phyloP scores from a whole-genome alignment of 2,113 vertebrate species.

The Hydrolagus affinis region DNA sequence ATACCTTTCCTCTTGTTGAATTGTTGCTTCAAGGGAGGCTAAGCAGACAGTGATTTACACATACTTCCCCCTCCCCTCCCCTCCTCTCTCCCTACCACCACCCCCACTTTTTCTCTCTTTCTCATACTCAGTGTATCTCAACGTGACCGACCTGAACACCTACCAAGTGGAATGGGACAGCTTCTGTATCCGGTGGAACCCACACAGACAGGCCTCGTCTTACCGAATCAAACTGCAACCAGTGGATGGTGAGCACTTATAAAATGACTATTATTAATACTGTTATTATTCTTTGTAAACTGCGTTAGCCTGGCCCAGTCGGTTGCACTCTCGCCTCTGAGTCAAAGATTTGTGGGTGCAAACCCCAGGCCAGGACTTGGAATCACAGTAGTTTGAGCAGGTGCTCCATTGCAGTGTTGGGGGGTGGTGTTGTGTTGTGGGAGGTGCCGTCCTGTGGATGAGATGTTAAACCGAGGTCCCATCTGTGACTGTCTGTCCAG shows the following conservation, averaged over 20 bases:
- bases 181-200: conserved; percentile 80
- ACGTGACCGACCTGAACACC: conserved; percentile 78
- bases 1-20: no score
- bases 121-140: conserved; percentile 74
- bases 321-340: neutral
- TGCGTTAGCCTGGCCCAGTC: no score
- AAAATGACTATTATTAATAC: neutral
- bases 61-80: no score
- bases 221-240: conserved; percentile 86
- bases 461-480: no score
- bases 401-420: neutral
- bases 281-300: no score
- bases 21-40: no score
- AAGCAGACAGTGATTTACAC: no score
- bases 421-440: neutral
- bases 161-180: conserved; percentile 73
- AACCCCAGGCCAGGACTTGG: neutral
- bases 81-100: no score
- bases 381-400: neutral
- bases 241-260: conserved; percentile 59
- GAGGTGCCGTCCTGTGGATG: neutral
- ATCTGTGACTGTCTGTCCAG: neutral
- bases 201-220: conserved; percentile 80
- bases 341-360: neutral
- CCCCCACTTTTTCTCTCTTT: conserved; percentile 21